Evolutionary conservation across 2,888 invertebrate species (phyloP).

Genomic region (Euzetes globulus): DNA sequence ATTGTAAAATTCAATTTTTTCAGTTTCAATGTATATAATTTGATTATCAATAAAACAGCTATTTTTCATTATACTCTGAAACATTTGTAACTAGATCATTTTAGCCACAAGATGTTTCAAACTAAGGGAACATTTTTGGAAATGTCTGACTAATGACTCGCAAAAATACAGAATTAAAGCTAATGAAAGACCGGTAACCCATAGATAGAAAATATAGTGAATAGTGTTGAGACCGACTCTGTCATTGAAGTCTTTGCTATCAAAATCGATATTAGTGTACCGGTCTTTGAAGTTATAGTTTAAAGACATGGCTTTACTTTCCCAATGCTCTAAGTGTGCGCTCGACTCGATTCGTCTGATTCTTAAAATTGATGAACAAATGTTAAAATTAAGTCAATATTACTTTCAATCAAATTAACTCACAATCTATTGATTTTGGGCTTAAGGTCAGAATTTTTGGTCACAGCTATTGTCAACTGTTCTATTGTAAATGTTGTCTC

Average conservation of each 20-base stretch:
- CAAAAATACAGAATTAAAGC: neutral
- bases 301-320: neutral
- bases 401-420: neutral
- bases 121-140: neutral
- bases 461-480: slow-evolving; percentile 5
- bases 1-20: no score
- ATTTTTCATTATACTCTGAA: no score
- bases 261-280: neutral
- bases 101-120: no score
- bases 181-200: neutral
- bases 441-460: neutral
- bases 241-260: neutral
- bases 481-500: neutral
- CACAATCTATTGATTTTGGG: neutral
- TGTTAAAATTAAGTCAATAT: neutral
- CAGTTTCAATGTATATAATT: no score
- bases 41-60: no score
- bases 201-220: neutral
- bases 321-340: neutral
- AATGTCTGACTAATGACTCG: neutral
- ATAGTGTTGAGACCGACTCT: neutral
- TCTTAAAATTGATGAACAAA: neutral
- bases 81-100: no score
- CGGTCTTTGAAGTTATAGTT: neutral
- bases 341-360: neutral